phyloP scores from a whole-genome alignment of 2,888 invertebrate species.

The Drosophila multiciliata region DNA sequence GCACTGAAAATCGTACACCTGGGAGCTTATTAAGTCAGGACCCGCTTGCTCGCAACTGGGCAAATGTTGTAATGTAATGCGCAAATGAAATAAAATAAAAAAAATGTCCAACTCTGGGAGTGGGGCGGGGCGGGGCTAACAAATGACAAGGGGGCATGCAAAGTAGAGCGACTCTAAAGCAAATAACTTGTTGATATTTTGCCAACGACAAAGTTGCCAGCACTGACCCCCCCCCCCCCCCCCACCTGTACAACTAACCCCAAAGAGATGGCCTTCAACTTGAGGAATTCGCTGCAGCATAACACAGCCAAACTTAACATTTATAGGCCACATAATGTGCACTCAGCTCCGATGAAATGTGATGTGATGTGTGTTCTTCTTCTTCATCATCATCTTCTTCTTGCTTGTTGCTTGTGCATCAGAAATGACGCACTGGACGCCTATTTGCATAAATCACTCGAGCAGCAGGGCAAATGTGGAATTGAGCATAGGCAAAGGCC shows the following conservation, averaged over 20 bases:
- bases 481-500: too few relatives aligned
- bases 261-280: slow-evolving; percentile 11
- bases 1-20: slow-evolving; percentile 80
- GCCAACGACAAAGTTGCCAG: background rate
- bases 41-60: slow-evolving; percentile 37
- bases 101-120: slow-evolving; percentile 46
- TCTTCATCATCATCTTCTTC: background rate
- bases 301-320: background rate
- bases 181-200: slow-evolving; percentile 48
- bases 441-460: slow-evolving; percentile 56
- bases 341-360: slow-evolving; percentile 11
- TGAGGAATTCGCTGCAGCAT: background rate
- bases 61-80: slow-evolving; percentile 68
- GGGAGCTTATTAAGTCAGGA: slow-evolving; percentile 79
- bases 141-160: slow-evolving; percentile 46
- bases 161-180: slow-evolving; percentile 20
- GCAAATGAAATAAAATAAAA: slow-evolving; percentile 78
- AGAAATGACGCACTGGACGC: slow-evolving; percentile 40
- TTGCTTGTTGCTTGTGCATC: slow-evolving; percentile 19
- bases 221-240: background rate
- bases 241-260: background rate
- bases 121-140: slow-evolving; percentile 2
- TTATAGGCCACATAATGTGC: slow-evolving; percentile 25
- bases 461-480: background rate
- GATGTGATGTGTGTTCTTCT: slow-evolving; percentile 1